A percentile compares a stretch with the other conserved stretches of the same genome.
phyloP scores from a whole-genome alignment of 2,888 invertebrate species.

The Agriopis marginaria region DNA sequence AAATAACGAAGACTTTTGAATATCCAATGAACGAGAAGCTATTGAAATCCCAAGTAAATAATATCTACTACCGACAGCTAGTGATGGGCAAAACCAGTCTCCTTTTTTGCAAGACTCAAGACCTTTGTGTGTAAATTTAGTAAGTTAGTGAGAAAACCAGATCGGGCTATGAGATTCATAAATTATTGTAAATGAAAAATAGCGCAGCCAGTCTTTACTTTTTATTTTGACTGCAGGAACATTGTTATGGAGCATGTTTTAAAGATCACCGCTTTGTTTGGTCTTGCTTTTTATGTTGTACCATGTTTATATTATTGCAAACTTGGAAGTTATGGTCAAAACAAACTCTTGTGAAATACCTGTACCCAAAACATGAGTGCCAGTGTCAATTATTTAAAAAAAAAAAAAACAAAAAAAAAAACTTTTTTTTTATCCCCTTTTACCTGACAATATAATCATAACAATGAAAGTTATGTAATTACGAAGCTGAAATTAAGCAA shows the following conservation, averaged over 20 bases:
- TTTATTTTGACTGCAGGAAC: slow-evolving; percentile 20
- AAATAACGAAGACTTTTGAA: slow-evolving; percentile 7
- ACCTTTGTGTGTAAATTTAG: slow-evolving; percentile 38
- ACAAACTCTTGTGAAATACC: too few species aligned
- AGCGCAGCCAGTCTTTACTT: slow-evolving; percentile 6
- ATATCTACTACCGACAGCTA: slow-evolving; percentile 25
- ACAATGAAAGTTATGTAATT: too few species aligned
- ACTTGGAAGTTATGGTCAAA: neutral
- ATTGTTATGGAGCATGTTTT: slow-evolving; percentile 33
- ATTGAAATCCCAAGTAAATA: slow-evolving; percentile 33
- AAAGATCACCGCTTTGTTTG: slow-evolving; percentile 22
- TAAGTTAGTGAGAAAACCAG: slow-evolving; percentile 36
- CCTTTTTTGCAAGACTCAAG: slow-evolving; percentile 32
- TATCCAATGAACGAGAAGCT: slow-evolving; percentile 11
- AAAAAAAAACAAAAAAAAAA: too few species aligned
- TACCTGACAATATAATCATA: too few species aligned
- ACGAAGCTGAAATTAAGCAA: too few species aligned
- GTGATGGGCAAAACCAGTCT: slow-evolving; percentile 32
- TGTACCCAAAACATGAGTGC: too few species aligned
- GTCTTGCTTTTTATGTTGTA: slow-evolving; percentile 4
- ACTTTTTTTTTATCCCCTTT: too few species aligned
- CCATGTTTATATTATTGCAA: neutral
- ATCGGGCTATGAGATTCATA: slow-evolving; percentile 37
- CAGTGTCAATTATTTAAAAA: too few species aligned
- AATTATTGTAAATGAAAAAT: slow-evolving; percentile 33